Conservation (phyloP, 2,797 vertebrate species). For the Sebastes aleutianus region DNA sequence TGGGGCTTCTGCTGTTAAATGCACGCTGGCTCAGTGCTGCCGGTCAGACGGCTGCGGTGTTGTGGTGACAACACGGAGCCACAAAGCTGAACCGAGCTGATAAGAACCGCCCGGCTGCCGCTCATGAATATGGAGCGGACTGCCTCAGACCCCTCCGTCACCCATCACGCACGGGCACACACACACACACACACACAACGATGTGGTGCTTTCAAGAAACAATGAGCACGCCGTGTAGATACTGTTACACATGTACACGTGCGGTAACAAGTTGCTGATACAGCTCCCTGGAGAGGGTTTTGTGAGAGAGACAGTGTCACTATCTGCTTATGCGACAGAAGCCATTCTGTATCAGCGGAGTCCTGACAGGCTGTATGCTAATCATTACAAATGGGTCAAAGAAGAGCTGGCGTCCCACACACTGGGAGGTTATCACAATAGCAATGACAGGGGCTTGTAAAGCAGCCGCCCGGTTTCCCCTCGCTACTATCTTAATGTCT, state of each 20-base stretch:
- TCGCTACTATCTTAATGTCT: neutral
- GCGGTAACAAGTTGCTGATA: constrained; percentile 53
- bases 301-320: constrained; percentile 36
- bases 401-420: constrained; percentile 33
- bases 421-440: constrained; percentile 43
- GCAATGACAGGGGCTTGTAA: constrained; percentile 20
- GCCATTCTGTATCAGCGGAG: constrained; percentile 37
- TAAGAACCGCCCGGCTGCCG: constrained; percentile 46
- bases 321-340: constrained; percentile 50
- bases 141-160: constrained; percentile 4
- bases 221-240: constrained; percentile 28
- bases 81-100: constrained; percentile 59
- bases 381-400: constrained; percentile 63
- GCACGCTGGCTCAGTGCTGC: constrained; percentile 14
- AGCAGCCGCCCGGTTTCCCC: neutral
- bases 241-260: constrained; percentile 1
- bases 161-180: neutral
- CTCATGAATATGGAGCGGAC: constrained; percentile 60
- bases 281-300: constrained; percentile 47
- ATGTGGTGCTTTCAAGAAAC: constrained; percentile 15
- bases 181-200: neutral
- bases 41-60: constrained; percentile 16
- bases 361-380: constrained; percentile 57
- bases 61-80: constrained; percentile 33
- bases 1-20: constrained; percentile 35